A percentile compares a stretch with the other conserved stretches of the same genome.
Conservation (phyloP, 2,888 invertebrate genomes). For the Griposia aprilina region DNA sequence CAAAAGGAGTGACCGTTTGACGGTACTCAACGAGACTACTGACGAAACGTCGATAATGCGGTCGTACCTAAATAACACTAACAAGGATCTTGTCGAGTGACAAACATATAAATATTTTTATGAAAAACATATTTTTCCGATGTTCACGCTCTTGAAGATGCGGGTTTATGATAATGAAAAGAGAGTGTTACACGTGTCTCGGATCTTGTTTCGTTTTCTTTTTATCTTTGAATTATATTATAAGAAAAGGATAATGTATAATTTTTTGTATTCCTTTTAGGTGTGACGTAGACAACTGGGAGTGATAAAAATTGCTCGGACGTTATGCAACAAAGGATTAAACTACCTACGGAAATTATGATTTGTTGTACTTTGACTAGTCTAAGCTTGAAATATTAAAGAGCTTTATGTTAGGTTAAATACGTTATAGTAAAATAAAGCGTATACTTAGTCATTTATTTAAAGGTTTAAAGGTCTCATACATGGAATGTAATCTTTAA, state of each 20-base stretch:
- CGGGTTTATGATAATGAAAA: constrained; percentile 11
- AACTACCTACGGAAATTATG: neutral
- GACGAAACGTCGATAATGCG: neutral
- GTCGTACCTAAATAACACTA: neutral
- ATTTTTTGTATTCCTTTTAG: neutral
- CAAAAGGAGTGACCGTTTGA: too few species aligned
- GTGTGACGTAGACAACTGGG: neutral
- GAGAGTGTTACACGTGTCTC: neutral
- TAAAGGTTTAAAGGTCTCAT: neutral
- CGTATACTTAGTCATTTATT: neutral
- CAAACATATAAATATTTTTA: neutral
- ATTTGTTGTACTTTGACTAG: neutral
- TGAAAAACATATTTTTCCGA: neutral
- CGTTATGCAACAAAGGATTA: neutral
- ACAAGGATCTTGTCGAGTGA: neutral
- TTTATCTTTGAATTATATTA: neutral
- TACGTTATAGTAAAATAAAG: neutral
- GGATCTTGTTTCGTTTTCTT: neutral
- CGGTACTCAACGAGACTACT: neutral
- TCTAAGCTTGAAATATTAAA: neutral
- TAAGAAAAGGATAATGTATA: neutral
- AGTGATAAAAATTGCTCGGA: too few species aligned
- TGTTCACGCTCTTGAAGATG: neutral
- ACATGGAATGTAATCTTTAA: neutral
- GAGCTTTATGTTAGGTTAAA: neutral